Percentiles rank a stretch among this genome's conserved stretches.
phyloP scores from a whole-genome alignment of 2,797 vertebrate genomes.

The Serranus cabrilla region DNA sequence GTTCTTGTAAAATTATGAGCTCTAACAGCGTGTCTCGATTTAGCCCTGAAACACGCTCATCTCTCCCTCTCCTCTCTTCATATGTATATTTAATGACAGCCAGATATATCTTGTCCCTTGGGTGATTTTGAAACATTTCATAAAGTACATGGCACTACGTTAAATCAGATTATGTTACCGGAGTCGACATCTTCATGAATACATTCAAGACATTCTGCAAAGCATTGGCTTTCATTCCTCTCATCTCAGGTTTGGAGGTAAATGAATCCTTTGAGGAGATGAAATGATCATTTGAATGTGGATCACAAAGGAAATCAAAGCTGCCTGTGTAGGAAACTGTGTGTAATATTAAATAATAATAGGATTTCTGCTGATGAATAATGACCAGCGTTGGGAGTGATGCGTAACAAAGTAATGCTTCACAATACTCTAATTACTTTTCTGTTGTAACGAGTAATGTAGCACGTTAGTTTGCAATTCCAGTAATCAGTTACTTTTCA shows the following conservation, averaged over 20 bases:
- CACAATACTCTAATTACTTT: too few relatives aligned
- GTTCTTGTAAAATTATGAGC: slow-evolving; percentile 46
- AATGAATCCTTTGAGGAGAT: slow-evolving; percentile 47
- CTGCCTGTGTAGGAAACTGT: slow-evolving; percentile 10
- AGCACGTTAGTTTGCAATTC: too few relatives aligned
- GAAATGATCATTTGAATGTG: slow-evolving; percentile 60
- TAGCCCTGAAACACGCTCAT: slow-evolving; percentile 48
- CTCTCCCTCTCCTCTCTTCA: slow-evolving; percentile 38
- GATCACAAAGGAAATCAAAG: slow-evolving; percentile 53
- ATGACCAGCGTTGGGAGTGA: not conserved
- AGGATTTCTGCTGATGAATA: slow-evolving; percentile 16
- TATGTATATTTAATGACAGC: slow-evolving; percentile 70
- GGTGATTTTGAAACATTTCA: slow-evolving; percentile 64
- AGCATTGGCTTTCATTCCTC: slow-evolving; percentile 58
- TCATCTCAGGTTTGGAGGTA: slow-evolving; percentile 50
- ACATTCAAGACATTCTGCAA: slow-evolving; percentile 47
- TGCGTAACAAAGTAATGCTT: too few relatives aligned
- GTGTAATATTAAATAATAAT: slow-evolving; percentile 27
- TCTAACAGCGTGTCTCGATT: slow-evolving; percentile 28
- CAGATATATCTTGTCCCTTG: slow-evolving; percentile 58
- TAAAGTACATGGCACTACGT: slow-evolving; percentile 39
- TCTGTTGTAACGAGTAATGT: too few relatives aligned
- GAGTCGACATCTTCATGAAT: slow-evolving; percentile 55
- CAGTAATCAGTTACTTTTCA: too few relatives aligned
- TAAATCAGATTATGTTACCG: slow-evolving; percentile 66